Evolutionary conservation across 2,113 vertebrate genomes (phyloP).

Genomic region (Elaphurus davidianus): DNA sequence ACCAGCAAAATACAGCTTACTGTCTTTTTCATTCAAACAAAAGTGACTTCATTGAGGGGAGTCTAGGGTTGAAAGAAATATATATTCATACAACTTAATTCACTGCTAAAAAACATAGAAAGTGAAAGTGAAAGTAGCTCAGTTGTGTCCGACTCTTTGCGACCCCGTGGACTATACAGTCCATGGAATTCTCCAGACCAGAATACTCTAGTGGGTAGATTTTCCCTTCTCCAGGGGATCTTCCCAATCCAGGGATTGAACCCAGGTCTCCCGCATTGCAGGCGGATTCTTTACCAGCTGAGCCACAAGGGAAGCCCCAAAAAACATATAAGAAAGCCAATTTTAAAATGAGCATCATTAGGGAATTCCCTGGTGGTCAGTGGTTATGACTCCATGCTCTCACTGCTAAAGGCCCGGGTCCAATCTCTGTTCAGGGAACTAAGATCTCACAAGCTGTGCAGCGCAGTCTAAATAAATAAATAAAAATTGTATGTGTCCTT

Average conservation of each 20-base stretch:
- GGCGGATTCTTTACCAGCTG: not conserved
- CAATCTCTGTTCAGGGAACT: not conserved
- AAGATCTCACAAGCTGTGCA: not conserved
- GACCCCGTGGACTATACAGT: not conserved
- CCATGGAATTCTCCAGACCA: not conserved
- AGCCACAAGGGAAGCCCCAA: not conserved
- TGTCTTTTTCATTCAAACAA: conserved; percentile 1
- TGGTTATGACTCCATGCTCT: not conserved
- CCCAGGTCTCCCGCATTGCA: not conserved
- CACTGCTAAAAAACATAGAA: not conserved
- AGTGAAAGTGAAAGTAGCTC: not conserved
- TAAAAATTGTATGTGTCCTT: not conserved
- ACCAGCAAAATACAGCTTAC: not conserved
- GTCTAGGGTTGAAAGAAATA: not conserved
- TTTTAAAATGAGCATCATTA: not conserved
- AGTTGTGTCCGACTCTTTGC: not conserved
- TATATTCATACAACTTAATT: not conserved
- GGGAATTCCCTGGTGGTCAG: not conserved
- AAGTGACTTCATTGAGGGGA: not conserved
- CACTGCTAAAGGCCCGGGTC: not conserved
- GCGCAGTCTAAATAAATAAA: not conserved
- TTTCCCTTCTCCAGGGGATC: not conserved
- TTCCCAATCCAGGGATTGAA: not conserved
- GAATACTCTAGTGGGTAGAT: not conserved
- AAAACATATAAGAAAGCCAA: not conserved